Conservation (phyloP, 2,888 invertebrate genomes). For the Monopis laevigella region DNA sequence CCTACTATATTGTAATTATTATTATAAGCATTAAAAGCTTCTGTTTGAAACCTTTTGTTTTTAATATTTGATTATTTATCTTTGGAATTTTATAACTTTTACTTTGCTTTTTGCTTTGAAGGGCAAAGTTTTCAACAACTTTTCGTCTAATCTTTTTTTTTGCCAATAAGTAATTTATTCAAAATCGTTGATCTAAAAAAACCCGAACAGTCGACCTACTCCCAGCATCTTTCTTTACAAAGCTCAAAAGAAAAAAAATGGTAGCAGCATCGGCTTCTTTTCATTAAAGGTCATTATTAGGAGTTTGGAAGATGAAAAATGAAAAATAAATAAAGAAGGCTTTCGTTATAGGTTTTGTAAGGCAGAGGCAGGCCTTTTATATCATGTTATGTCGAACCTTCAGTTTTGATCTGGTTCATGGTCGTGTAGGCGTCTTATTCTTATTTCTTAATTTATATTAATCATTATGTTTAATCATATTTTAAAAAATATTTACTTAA, state of each 20-base stretch:
- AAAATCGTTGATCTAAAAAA: constrained; percentile 13
- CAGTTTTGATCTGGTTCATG: constrained; percentile 5
- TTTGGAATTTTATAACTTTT: no score
- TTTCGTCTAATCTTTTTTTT: no score
- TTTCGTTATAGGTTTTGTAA: constrained; percentile 33
- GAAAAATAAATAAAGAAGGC: constrained; percentile 42
- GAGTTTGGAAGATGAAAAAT: constrained; percentile 49
- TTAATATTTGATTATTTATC: no score
- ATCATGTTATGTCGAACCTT: constrained; percentile 6
- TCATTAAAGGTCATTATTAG: constrained; percentile 61
- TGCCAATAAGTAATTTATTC: constrained; percentile 7
- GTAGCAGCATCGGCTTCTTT: constrained; percentile 45
- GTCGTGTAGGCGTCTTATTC: no score
- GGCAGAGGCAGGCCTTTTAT: constrained; percentile 16
- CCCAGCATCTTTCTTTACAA: constrained; percentile 19
- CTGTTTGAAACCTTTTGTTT: no score
- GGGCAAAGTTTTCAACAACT: no score
- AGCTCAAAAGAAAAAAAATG: constrained; percentile 27
- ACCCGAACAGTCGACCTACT: constrained; percentile 18
- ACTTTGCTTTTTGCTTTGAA: no score
- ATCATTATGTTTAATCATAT: no score
- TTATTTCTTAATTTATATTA: no score
- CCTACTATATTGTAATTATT: no score
- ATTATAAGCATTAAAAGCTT: no score
- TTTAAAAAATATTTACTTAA: no score